Evolutionary conservation across 1,140 invertebrate genomes (phyloP).

Genomic region (Panonychus citri): DNA sequence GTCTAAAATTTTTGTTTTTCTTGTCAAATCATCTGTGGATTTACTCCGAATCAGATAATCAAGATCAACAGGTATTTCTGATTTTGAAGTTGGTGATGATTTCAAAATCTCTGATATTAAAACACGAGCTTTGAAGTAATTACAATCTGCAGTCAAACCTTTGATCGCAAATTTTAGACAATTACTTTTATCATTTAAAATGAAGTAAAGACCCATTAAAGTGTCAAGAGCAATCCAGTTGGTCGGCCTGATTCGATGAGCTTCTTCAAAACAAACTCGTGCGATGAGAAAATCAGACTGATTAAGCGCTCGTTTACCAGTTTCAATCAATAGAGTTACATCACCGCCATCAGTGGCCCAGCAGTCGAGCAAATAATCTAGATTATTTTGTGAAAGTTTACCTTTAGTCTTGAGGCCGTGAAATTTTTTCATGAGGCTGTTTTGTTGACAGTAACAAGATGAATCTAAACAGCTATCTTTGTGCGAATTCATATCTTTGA

Average conservation of each 20-base stretch:
- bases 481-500: too few species aligned
- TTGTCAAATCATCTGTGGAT: neutral
- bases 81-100: neutral
- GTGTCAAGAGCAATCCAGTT: slow-evolving; percentile 11
- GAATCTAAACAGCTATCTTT: too few species aligned
- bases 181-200: slow-evolving; percentile 2
- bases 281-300: slow-evolving; percentile 1
- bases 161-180: slow-evolving; percentile 2
- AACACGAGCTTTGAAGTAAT: slow-evolving; percentile 1
- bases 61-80: slow-evolving; percentile 3
- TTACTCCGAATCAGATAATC: slow-evolving; percentile 5
- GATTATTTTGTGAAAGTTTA: too few species aligned
- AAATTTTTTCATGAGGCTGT: too few species aligned
- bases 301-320: slow-evolving; percentile 1
- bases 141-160: neutral
- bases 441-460: too few species aligned
- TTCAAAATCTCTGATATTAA: slow-evolving; percentile 6
- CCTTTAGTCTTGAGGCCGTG: too few species aligned
- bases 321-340: slow-evolving; percentile 9
- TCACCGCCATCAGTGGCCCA: too few species aligned
- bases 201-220: slow-evolving; percentile 8
- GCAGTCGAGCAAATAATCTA: too few species aligned
- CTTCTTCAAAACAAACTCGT: slow-evolving; percentile 8
- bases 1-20: neutral
- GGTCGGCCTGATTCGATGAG: neutral